These are phyloP conservation scores for Scolopax bukidnonensis DNA, from an alignment of 2,797 vertebrate species.

Conservation along the genomic window DNA sequence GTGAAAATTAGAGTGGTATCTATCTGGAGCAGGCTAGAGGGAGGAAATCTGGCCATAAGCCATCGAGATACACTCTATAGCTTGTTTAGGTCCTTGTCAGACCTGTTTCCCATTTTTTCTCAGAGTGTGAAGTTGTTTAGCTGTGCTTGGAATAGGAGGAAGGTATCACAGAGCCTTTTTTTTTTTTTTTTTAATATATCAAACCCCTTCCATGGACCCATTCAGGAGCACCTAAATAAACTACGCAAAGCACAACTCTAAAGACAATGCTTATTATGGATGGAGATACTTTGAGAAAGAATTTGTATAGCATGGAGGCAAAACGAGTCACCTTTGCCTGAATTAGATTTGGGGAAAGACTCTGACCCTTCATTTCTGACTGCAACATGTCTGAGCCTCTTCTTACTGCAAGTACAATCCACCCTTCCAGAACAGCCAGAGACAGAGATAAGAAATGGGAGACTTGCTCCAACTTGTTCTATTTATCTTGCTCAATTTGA, in stretches of 20 bases:
- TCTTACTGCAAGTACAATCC: background rate
- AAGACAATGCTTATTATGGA: background rate
- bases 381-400: background rate
- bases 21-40: background rate
- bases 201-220: background rate
- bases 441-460: background rate
- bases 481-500: conserved; percentile 25
- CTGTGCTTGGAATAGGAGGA: background rate
- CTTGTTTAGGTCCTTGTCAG: background rate
- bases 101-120: background rate
- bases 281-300: background rate
- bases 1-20: background rate
- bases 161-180: background rate
- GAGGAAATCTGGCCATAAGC: background rate
- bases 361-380: background rate
- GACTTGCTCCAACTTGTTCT: conserved; percentile 37
- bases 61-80: background rate
- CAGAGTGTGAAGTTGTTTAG: background rate
- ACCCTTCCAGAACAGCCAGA: conserved; percentile 1
- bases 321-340: background rate
- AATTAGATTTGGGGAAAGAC: background rate
- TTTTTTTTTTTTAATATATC: background rate
- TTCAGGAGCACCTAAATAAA: background rate
- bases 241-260: background rate
- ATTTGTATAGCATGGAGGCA: background rate